A percentile compares a stretch with the other conserved stretches of the same genome.
These are phyloP conservation scores for Drosophila meridionalis DNA, from an alignment of 2,888 invertebrate species.

Conservation along the genomic window DNA sequence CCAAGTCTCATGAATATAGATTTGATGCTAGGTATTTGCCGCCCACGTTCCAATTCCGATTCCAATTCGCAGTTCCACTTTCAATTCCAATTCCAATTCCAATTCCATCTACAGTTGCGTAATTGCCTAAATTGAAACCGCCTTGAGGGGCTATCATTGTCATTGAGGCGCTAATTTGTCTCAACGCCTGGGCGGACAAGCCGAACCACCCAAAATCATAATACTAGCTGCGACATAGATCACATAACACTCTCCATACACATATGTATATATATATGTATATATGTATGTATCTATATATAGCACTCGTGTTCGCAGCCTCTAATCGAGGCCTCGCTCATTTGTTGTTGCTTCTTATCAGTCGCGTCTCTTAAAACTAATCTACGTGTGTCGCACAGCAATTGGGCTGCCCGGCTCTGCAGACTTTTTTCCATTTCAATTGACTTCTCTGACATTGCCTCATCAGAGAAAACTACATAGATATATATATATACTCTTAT, in stretches of 20 bases:
- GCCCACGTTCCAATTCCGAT: conserved; percentile 49
- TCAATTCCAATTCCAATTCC: conserved; percentile 31
- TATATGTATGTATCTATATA: conserved; percentile 1
- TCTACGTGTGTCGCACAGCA: conserved; percentile 28
- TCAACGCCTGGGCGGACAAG: conserved; percentile 45
- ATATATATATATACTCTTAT: neutral
- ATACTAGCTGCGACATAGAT: conserved; percentile 7
- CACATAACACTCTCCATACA: neutral
- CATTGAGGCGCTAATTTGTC: conserved; percentile 66
- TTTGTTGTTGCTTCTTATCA: conserved; percentile 34
- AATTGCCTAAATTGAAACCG: conserved; percentile 77
- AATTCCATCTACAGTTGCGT: conserved; percentile 56
- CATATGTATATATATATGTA: neutral
- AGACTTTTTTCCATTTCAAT: conserved; percentile 45
- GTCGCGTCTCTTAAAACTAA: conserved; percentile 25
- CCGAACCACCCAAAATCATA: conserved; percentile 19
- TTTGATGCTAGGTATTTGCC: conserved; percentile 40
- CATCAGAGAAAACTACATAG: conserved; percentile 28
- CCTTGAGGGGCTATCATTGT: conserved; percentile 75
- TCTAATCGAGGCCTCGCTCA: conserved; percentile 36
- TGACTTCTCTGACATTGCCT: conserved; percentile 62
- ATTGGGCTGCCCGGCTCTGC: conserved; percentile 9
- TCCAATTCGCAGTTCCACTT: conserved; percentile 35
- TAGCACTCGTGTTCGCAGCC: conserved; percentile 4
- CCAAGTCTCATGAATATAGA: neutral